Percentiles rank a stretch among this genome's conserved stretches.
These are phyloP conservation scores for Papilio demoleus DNA, from an alignment of 2,888 invertebrate genomes.

Conservation along the genomic window DNA sequence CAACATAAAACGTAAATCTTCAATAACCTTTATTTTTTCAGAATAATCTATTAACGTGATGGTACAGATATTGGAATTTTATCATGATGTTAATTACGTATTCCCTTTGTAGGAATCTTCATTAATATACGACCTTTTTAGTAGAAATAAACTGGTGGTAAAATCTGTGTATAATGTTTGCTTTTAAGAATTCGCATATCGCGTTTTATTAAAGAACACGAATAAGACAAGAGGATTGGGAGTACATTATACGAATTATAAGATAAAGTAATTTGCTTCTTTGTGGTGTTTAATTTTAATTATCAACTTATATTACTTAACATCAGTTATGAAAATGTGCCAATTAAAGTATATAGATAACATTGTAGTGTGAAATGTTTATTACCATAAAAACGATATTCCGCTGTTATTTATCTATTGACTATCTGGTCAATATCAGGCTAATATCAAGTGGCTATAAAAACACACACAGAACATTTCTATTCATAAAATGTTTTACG, in stretches of 20 bases:
- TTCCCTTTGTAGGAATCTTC: neutral
- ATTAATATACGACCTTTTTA: neutral
- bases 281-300: too few relatives aligned
- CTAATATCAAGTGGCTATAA: constrained; percentile 10
- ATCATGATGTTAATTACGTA: neutral
- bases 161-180: neutral
- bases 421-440: constrained; percentile 17
- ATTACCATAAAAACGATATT: constrained; percentile 12
- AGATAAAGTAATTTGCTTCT: neutral
- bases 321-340: neutral
- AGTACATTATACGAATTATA: too few relatives aligned
- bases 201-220: neutral
- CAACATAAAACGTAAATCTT: neutral
- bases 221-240: neutral
- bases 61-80: neutral
- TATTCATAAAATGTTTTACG: constrained; percentile 16
- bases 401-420: constrained; percentile 23
- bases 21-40: neutral
- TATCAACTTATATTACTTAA: too few relatives aligned
- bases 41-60: neutral
- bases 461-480: constrained; percentile 6
- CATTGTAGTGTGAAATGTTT: neutral
- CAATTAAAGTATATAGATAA: constrained; percentile 2
- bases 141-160: neutral
- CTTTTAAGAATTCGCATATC: neutral